Conservation (phyloP, 2,888 invertebrate genomes). For the Drosophila meridionalis region DNA sequence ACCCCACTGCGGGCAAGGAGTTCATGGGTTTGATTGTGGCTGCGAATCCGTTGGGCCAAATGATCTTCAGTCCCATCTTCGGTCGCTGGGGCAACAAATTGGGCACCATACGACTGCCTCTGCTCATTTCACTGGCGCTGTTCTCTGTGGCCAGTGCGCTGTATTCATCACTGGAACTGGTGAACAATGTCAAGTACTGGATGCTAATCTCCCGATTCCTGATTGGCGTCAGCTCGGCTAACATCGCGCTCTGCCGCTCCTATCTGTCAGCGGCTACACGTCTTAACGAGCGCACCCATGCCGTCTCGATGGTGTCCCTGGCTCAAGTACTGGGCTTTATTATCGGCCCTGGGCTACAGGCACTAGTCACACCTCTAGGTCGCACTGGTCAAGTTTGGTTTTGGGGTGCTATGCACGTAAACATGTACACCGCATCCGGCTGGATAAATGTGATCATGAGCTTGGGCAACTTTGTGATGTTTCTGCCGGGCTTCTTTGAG, state of each 20-base stretch:
- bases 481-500: slow-evolving; percentile 90
- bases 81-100: slow-evolving; percentile 94
- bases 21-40: slow-evolving; percentile 94
- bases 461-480: slow-evolving; percentile 89
- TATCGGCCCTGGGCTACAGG: slow-evolving; percentile 93
- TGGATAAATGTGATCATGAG: slow-evolving; percentile 93
- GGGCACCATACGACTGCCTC: slow-evolving; percentile 89
- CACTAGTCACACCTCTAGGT: slow-evolving; percentile 92
- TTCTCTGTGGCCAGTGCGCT: slow-evolving; percentile 90
- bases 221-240: slow-evolving; percentile 93
- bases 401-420: slow-evolving; percentile 87
- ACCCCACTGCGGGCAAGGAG: slow-evolving; percentile 91
- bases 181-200: slow-evolving; percentile 88
- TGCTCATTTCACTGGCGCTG: slow-evolving; percentile 89
- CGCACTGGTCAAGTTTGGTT: slow-evolving; percentile 87
- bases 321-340: slow-evolving; percentile 95
- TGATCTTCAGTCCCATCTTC: slow-evolving; percentile 93
- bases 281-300: slow-evolving; percentile 91
- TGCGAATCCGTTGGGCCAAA: slow-evolving; percentile 94
- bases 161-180: slow-evolving; percentile 92
- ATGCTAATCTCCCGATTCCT: slow-evolving; percentile 92
- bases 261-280: slow-evolving; percentile 94
- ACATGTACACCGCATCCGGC: slow-evolving; percentile 95
- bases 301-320: slow-evolving; percentile 93
- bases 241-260: slow-evolving; percentile 93